phyloP scores from a whole-genome alignment of 2,113 vertebrate genomes.

The Actinemys pallida region DNA sequence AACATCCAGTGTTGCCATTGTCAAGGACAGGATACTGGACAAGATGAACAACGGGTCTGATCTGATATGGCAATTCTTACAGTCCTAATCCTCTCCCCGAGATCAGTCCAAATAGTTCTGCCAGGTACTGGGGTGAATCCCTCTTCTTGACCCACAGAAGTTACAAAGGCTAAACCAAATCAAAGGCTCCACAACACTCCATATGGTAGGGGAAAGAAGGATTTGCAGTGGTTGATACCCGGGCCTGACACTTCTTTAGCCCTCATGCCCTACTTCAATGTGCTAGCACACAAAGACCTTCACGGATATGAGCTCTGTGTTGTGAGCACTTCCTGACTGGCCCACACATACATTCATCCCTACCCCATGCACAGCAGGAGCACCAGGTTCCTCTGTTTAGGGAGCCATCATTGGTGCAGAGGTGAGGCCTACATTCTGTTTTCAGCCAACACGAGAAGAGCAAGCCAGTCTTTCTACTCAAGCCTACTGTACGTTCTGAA shows the following conservation, averaged over 20 bases:
- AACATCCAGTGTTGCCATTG: neutral
- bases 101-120: neutral
- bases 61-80: neutral
- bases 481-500: neutral
- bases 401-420: neutral
- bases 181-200: neutral
- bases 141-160: conserved; percentile 13
- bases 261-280: neutral
- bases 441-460: neutral
- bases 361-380: neutral
- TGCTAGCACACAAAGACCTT: neutral
- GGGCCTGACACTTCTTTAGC: neutral
- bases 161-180: fast-evolving
- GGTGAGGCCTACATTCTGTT: neutral
- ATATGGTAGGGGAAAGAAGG: neutral
- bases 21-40: neutral
- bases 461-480: neutral
- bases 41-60: neutral
- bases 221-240: neutral
- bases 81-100: neutral
- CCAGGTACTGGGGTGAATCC: neutral
- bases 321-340: neutral
- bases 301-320: neutral
- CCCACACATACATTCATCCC: neutral
- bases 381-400: neutral